Base-by-base conservation (phyloP, 2,888 invertebrate species). In the Notocelia uddmanniana region DNA sequence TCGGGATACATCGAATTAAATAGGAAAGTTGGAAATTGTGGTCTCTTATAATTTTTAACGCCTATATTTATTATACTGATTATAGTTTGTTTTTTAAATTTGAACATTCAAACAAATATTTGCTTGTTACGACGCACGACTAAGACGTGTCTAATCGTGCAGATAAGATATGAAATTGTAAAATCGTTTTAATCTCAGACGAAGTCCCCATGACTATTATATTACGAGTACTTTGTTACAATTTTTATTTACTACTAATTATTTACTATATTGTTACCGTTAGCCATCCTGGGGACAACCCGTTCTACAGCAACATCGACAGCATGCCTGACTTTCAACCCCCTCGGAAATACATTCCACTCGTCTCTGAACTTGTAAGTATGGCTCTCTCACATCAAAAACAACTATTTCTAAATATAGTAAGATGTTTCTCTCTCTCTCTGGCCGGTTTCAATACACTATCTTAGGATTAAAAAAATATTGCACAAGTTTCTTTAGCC, bases 291-390 rank as follows among this genome's bases (percentile, higher is more conserved):
- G 97, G 98, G 79, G 98, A 99, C 94, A 99, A 99, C 94, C 98
- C 99, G 11, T 99, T 99, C 95, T 99, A 99, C 95, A 99, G 98
- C 92, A 98, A 98, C 92, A 99, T 99, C 94, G 99, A 99, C 95
- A 99, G 99, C 87, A 99, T 98, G 98, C 99, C 99, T 64, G 99
- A 99, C 91, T 99, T 99, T 91, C 96, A 99, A 85, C 98, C 99
- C 68, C 95, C 98, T 84, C 95, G 99, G 87, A 99, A 99, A 94
- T 99, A 99, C 67, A 99, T 99, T 86, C 99, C 99, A 41, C 95
- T 99, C 85, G 99, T 99, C 83, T 99, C 99, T 75, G 99, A 99
- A 94, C 96, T 99, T 97, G 99, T 99, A 96, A 97, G 98, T 96
- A 86, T 74, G 75, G 69, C 78, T 85, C 75, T 73, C 72, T 58